A percentile compares a stretch with the other conserved stretches of the same genome.
These are phyloP conservation scores for Chionoecetes opilio DNA, from an alignment of 1,140 invertebrate species.

Conservation along the genomic window DNA sequence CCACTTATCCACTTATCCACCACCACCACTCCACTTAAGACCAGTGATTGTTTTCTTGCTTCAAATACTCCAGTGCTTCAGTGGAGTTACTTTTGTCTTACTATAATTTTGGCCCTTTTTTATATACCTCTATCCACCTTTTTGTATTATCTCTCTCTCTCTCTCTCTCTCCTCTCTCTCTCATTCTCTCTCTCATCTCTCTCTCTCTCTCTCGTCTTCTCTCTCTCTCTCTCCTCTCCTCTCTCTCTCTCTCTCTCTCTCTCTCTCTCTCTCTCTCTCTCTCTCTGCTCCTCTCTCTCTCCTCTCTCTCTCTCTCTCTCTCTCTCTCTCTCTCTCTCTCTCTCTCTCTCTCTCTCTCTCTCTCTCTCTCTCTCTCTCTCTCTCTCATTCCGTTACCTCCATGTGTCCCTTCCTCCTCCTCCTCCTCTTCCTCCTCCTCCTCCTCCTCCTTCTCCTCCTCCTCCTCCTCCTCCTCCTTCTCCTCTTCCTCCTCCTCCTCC, in stretches of 20 bases:
- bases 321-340: not conserved
- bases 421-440: conserved; percentile 14
- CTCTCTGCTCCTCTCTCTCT: no score
- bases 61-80: no score
- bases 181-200: no score
- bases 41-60: no score
- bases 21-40: not conserved
- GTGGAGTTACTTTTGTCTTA: not conserved
- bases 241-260: not conserved
- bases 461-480: not conserved
- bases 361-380: not conserved
- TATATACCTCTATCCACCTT: no score
- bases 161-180: no score
- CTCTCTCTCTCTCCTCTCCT: not conserved
- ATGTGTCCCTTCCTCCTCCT: not conserved
- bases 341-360: not conserved
- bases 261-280: not conserved
- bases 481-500: no score
- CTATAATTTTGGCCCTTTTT: not conserved
- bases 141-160: no score
- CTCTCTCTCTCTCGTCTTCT: not conserved
- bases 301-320: not conserved
- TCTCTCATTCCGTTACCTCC: not conserved
- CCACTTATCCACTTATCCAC: not conserved
- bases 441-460: not conserved